A percentile compares a stretch with the other conserved stretches of the same genome.
These are phyloP conservation scores for Octonoba sinensis DNA, from an alignment of 2,888 invertebrate species.

Conservation along the genomic window DNA sequence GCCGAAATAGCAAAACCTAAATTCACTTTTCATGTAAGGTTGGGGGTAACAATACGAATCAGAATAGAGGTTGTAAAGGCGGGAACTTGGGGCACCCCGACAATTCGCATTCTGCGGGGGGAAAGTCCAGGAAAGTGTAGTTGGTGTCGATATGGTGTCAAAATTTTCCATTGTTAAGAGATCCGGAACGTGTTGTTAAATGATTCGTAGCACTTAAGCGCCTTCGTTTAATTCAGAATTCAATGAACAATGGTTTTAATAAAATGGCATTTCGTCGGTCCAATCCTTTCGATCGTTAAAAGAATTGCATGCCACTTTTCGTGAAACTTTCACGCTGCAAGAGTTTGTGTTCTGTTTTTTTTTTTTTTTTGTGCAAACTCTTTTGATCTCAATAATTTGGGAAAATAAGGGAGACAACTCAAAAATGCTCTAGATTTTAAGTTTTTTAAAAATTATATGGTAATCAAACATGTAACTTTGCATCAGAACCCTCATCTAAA, in stretches of 20 bases:
- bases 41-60: conserved; percentile 25
- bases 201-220: conserved; percentile 18
- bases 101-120: background rate
- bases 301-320: too few relatives aligned
- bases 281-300: too few relatives aligned
- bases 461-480: too few relatives aligned
- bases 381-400: too few relatives aligned
- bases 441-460: too few relatives aligned
- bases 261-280: background rate
- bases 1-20: conserved; percentile 48
- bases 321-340: too few relatives aligned
- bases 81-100: conserved; percentile 10
- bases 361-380: too few relatives aligned
- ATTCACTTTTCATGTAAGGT: conserved; percentile 60
- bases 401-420: too few relatives aligned
- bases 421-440: too few relatives aligned
- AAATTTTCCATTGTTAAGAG: conserved; percentile 39
- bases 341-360: too few relatives aligned
- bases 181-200: conserved; percentile 33
- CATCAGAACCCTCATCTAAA: too few relatives aligned
- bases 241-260: conserved; percentile 34
- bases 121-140: conserved; percentile 17
- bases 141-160: conserved; percentile 54
- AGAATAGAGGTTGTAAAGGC: conserved; percentile 3
- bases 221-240: conserved; percentile 42